Conservation (phyloP, 2,797 vertebrate genomes). For the Helarctos malayanus region DNA sequence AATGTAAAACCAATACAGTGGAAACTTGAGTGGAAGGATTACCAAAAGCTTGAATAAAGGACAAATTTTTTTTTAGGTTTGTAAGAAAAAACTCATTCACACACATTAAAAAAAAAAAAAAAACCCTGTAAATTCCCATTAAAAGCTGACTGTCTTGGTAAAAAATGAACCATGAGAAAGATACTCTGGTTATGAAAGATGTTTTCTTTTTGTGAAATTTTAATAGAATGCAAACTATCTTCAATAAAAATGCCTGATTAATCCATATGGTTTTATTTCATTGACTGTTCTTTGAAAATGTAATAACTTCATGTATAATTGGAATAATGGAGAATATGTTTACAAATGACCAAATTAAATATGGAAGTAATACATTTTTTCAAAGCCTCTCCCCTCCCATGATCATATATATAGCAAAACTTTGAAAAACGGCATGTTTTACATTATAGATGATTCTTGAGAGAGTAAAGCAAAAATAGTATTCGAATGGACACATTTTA, state of each 20-base stretch:
- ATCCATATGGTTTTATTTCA: background rate
- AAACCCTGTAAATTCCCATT: background rate
- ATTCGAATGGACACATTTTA: background rate
- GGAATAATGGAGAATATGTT: background rate
- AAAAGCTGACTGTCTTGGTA: slow-evolving; percentile 10
- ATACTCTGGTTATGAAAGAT: slow-evolving; percentile 2
- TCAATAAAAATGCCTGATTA: slow-evolving; percentile 15
- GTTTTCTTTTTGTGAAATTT: slow-evolving; percentile 66
- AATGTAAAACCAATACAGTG: background rate
- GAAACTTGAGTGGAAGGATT: background rate
- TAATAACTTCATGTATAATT: background rate
- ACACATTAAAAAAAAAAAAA: background rate
- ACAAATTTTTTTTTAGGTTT: slow-evolving; percentile 16
- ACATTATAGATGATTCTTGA: background rate
- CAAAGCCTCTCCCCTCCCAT: background rate
- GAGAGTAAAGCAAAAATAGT: background rate
- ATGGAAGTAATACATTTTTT: slow-evolving; percentile 22
- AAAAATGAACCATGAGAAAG: background rate
- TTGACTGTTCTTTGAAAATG: slow-evolving; percentile 31
- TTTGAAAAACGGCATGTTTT: background rate
- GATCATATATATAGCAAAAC: background rate
- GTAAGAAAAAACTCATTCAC: background rate
- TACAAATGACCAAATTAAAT: slow-evolving; percentile 46
- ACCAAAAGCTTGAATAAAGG: background rate
- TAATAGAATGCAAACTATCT: background rate